phyloP scores from a whole-genome alignment of 2,797 vertebrate genomes.

The Hemibagrus guttatus region DNA sequence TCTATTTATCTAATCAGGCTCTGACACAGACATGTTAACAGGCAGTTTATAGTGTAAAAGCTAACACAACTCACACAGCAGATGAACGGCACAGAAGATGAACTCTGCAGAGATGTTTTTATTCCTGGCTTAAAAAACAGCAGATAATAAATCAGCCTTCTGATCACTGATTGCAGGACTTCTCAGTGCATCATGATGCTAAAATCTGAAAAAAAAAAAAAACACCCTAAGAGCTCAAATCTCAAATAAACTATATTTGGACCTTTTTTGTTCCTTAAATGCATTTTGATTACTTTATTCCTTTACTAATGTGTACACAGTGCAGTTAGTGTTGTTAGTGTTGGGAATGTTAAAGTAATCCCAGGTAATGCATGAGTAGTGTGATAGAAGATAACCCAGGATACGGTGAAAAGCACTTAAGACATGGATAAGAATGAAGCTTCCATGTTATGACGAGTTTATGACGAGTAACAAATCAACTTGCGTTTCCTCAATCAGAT shows the following conservation, averaged over 20 bases:
- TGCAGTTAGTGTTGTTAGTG: slow-evolving; percentile 7
- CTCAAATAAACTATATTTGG: neutral
- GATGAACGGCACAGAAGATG: neutral
- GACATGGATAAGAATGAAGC: neutral
- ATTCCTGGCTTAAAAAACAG: neutral
- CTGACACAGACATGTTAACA: neutral
- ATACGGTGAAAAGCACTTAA: no score
- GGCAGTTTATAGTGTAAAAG: slow-evolving; percentile 40
- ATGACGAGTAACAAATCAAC: no score
- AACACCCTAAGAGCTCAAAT: neutral
- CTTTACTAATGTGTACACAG: neutral
- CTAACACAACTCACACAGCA: neutral
- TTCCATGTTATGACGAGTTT: neutral
- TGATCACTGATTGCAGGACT: neutral
- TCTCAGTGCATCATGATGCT: no score
- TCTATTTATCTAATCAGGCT: no score
- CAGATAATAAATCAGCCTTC: neutral
- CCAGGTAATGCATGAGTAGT: no score
- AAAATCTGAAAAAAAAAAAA: no score
- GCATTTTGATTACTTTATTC: no score
- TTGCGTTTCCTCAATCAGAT: no score
- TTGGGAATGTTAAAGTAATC: slow-evolving; percentile 24
- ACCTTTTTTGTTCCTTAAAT: neutral
- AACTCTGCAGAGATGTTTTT: neutral
- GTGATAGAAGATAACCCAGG: no score